Evolutionary conservation across 2,797 vertebrate species (phyloP).

Genomic region (Pangasius mekongensis): DNA sequence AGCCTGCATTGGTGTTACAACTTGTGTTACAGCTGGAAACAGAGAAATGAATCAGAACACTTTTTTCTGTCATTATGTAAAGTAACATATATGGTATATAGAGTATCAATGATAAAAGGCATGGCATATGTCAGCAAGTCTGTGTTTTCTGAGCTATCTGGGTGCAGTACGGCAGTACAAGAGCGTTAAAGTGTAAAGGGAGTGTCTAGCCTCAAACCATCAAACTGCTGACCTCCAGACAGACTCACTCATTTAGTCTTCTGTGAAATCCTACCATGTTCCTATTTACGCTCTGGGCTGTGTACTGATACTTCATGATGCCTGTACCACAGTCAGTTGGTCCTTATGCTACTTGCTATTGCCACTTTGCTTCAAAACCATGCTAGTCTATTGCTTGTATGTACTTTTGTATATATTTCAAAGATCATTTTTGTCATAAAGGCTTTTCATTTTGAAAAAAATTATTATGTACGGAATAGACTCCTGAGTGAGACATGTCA

Average conservation of each 20-base stretch:
- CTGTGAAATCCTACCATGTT: not conserved
- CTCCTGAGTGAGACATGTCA: not conserved
- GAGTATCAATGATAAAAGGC: not conserved
- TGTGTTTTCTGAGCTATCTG: not conserved
- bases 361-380: not conserved
- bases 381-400: not conserved
- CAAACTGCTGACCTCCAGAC: not conserved
- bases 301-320: not conserved
- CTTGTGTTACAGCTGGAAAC: not conserved
- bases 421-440: not conserved
- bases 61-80: not conserved
- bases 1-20: slow-evolving; percentile 21
- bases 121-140: not conserved
- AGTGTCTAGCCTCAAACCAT: not conserved
- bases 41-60: slow-evolving; percentile 19
- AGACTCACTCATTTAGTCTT: not conserved
- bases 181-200: not conserved
- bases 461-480: not conserved
- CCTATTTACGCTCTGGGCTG: not conserved
- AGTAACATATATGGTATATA: not conserved
- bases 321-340: not conserved
- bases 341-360: not conserved
- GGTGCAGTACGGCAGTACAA: not conserved
- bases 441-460: not conserved
- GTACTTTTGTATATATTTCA: not conserved